Conservation (phyloP, 2,888 invertebrate genomes). For the Stramonita haemastoma region DNA sequence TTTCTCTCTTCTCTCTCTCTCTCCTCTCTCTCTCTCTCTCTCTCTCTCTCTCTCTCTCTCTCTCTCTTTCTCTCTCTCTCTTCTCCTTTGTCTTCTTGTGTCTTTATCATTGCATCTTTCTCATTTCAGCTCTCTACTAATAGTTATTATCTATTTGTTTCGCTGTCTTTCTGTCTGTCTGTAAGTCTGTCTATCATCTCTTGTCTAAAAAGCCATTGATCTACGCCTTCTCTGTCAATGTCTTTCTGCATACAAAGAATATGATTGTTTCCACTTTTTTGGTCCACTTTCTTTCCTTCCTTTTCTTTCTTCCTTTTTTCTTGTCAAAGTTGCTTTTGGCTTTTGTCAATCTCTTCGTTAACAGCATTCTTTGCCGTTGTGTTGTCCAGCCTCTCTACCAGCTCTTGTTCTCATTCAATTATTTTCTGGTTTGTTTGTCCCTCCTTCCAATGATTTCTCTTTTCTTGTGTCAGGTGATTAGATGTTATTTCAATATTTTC, state of each 20-base stretch:
- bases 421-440: background rate
- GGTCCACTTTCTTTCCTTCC: background rate
- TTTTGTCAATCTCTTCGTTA: too few species aligned
- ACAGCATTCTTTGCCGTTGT: background rate
- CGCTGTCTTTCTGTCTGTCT: background rate
- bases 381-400: background rate
- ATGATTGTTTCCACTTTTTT: background rate
- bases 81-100: background rate
- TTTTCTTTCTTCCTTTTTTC: too few species aligned
- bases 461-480: background rate
- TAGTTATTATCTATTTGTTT: background rate
- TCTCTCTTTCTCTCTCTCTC: background rate
- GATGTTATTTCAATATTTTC: constrained; percentile 3
- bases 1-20: background rate
- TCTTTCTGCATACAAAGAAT: too few species aligned
- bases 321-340: too few species aligned
- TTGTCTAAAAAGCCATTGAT: background rate
- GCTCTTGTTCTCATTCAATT: constrained; percentile 8
- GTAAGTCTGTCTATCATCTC: background rate
- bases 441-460: background rate
- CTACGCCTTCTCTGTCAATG: too few species aligned
- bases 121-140: background rate
- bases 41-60: background rate
- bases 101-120: background rate
- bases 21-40: constrained; percentile 1